Conservation (phyloP, 2,113 vertebrate species). For the Phylloscopus whistleri region DNA sequence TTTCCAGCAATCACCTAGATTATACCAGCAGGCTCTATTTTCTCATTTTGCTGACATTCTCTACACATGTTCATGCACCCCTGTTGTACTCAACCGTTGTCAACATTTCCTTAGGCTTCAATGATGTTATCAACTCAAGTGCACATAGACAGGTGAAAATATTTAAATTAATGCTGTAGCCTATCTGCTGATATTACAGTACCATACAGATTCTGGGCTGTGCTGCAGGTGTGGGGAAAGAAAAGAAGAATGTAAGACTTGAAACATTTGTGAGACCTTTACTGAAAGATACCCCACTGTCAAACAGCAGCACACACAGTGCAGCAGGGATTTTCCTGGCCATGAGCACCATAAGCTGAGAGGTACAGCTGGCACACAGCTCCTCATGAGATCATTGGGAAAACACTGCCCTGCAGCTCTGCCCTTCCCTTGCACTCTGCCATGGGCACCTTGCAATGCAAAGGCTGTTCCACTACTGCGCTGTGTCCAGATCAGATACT, state of each 20-base stretch:
- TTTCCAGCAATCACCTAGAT: background rate
- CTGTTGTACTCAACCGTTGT: background rate
- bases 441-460: background rate
- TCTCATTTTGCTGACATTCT: background rate
- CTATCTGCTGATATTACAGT: background rate
- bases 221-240: background rate
- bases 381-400: background rate
- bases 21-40: background rate
- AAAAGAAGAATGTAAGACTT: background rate
- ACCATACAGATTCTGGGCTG: background rate
- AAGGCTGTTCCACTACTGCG: background rate
- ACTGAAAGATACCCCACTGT: background rate
- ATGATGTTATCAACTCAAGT: background rate
- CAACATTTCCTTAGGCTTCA: no score
- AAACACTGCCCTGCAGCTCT: background rate
- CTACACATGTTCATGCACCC: accelerated
- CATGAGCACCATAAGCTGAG: background rate
- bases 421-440: background rate
- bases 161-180: background rate
- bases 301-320: background rate
- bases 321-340: background rate
- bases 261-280: background rate
- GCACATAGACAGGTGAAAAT: background rate
- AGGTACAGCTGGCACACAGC: background rate
- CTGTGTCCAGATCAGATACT: background rate